Evolutionary conservation across 2,113 vertebrate genomes (phyloP).

Genomic region (Prionailurus bengalensis): DNA sequence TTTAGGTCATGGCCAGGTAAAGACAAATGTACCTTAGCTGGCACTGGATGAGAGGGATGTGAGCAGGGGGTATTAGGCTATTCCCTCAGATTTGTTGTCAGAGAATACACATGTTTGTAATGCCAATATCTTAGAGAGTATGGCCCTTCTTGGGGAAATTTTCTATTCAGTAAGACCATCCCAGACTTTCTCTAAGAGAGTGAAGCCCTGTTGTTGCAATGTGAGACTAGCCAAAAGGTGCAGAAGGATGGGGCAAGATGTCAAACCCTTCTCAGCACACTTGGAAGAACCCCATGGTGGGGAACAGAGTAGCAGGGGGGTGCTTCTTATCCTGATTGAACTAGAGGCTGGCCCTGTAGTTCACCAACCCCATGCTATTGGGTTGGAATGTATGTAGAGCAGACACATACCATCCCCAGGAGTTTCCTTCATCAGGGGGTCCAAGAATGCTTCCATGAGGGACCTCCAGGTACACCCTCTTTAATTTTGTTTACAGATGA

Average conservation of each 20-base stretch:
- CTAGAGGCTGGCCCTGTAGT: background rate
- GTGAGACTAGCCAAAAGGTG: background rate
- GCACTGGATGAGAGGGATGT: background rate
- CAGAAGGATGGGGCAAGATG: background rate
- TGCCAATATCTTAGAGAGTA: background rate
- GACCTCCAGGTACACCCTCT: background rate
- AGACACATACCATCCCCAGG: background rate
- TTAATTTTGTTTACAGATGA: background rate
- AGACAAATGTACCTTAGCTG: background rate
- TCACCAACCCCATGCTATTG: too few relatives aligned
- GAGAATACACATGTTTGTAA: too few relatives aligned
- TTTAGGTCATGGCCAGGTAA: background rate
- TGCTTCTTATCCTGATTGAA: background rate
- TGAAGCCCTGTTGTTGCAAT: background rate
- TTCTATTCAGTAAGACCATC: background rate
- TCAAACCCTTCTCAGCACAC: background rate
- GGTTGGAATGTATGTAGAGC: background rate
- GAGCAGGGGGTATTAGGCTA: background rate
- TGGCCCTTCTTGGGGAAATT: background rate
- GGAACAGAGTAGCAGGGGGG: background rate
- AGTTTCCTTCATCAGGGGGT: background rate
- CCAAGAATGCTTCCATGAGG: background rate
- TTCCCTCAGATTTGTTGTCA: background rate
- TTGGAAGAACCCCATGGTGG: background rate
- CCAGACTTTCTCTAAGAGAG: background rate